These are phyloP conservation scores for Natator depressus DNA, from an alignment of 2,113 vertebrate species.

Conservation along the genomic window DNA sequence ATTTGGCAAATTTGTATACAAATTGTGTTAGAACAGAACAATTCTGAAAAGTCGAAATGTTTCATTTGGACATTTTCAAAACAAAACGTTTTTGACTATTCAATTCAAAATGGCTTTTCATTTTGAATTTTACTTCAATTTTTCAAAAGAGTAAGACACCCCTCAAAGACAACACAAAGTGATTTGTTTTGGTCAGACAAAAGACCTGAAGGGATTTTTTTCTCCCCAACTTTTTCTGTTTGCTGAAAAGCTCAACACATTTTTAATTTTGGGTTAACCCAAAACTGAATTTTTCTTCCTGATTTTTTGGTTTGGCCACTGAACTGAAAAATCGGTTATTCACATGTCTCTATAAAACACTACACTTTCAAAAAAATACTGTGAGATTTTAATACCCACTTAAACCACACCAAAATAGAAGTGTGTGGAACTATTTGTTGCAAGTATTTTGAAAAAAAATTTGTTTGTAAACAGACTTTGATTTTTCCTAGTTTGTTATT, in stretches of 20 bases:
- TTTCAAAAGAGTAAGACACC: not conserved
- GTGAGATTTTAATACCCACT: not conserved
- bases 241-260: not conserved
- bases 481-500: conserved; percentile 12
- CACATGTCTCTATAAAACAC: not conserved
- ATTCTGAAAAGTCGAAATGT: not conserved
- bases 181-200: too few species aligned
- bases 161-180: too few species aligned
- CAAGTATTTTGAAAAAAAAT: not conserved
- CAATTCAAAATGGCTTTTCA: not conserved
- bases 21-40: not conserved
- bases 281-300: not conserved
- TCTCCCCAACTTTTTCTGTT: not conserved
- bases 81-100: not conserved
- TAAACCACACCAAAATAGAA: conserved; percentile 14
- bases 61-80: not conserved
- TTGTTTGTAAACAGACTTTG: not conserved
- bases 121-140: not conserved
- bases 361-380: not conserved
- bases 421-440: not conserved
- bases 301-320: not conserved
- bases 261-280: not conserved
- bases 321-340: not conserved
- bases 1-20: not conserved
- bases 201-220: too few species aligned